Evolutionary conservation across 2,888 invertebrate species (phyloP).

Genomic region (Drosophila borealis): DNA sequence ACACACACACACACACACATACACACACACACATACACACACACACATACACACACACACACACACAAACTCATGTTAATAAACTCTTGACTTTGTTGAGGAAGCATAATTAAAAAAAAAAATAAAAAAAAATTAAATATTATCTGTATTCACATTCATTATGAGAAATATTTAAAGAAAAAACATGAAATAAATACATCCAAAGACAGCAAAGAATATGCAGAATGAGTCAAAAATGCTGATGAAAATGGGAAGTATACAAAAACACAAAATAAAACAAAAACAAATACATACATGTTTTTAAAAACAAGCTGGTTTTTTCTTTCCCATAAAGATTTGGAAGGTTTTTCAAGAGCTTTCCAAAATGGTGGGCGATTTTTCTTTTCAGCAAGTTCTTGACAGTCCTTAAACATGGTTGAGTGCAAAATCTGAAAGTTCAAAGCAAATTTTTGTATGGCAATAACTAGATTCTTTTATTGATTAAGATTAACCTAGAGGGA

Average conservation of each 20-base stretch:
- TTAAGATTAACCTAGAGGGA: too few relatives aligned
- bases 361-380: too few relatives aligned
- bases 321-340: neutral
- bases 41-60: constrained; percentile 35
- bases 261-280: constrained; percentile 16
- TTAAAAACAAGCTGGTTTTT: constrained; percentile 52
- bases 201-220: constrained; percentile 36
- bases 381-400: too few relatives aligned
- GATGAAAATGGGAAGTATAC: constrained; percentile 48
- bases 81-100: constrained; percentile 47
- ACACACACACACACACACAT: constrained; percentile 26
- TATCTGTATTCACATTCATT: constrained; percentile 46
- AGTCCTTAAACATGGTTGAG: too few relatives aligned
- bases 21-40: constrained; percentile 33
- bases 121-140: constrained; percentile 14
- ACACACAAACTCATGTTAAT: constrained; percentile 28
- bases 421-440: too few relatives aligned
- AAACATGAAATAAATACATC: constrained; percentile 22
- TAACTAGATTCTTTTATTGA: too few relatives aligned
- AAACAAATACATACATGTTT: constrained; percentile 67
- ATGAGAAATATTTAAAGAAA: constrained; percentile 36
- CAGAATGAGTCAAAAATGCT: constrained; percentile 42
- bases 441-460: too few relatives aligned
- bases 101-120: constrained; percentile 16
- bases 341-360: too few relatives aligned